Evolutionary conservation across 2,797 vertebrate genomes (phyloP).

Genomic region (Arnoldichthys spilopterus): DNA sequence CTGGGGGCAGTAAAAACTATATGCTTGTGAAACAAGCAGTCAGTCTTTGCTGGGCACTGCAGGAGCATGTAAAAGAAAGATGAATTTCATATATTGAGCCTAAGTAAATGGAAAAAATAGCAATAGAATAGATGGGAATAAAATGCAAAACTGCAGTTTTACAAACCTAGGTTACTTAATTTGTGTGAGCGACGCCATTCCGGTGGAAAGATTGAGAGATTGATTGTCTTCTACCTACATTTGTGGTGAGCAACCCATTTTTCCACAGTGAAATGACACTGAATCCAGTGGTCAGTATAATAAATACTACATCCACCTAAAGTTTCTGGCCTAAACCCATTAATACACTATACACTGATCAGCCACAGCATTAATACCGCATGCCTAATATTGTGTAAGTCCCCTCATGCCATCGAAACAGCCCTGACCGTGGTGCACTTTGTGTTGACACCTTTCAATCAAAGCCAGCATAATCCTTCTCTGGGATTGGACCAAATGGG

Average conservation of each 20-base stretch:
- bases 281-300: neutral
- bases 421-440: too few relatives aligned
- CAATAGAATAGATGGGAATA: neutral
- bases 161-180: neutral
- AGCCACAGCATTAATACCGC: too few relatives aligned
- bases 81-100: neutral
- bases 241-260: neutral
- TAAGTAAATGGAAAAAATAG: too few relatives aligned
- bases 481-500: too few relatives aligned
- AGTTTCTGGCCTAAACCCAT: neutral
- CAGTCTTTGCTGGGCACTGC: neutral
- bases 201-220: neutral
- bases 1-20: neutral
- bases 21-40: neutral
- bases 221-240: neutral
- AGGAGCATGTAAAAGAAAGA: neutral
- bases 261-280: neutral
- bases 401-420: too few relatives aligned
- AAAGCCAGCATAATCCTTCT: too few relatives aligned
- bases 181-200: neutral
- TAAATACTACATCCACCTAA: neutral
- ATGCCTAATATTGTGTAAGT: too few relatives aligned
- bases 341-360: neutral
- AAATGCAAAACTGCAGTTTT: neutral
- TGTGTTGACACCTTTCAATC: too few relatives aligned